A percentile compares a stretch with the other conserved stretches of the same genome.
phyloP scores from a whole-genome alignment of 2,888 invertebrate species.

The Epistrophe grossulariae region DNA sequence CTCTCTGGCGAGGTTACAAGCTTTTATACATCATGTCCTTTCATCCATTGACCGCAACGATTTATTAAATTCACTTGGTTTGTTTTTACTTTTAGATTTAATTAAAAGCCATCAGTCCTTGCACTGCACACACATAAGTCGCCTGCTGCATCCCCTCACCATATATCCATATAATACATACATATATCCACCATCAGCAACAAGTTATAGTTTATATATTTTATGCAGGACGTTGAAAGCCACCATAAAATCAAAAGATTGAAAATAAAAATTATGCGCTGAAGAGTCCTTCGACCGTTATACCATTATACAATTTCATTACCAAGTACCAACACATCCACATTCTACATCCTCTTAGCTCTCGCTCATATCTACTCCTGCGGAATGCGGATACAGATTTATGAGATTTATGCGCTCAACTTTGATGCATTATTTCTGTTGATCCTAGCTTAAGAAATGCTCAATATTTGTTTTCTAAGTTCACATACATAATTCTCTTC shows the following conservation, averaged over 20 bases:
- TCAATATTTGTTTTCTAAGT: conserved; percentile 49
- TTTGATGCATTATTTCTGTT: conserved; percentile 38
- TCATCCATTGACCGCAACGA: conserved; percentile 51
- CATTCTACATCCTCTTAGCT: neutral
- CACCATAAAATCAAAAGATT: conserved; percentile 48
- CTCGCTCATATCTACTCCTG: neutral
- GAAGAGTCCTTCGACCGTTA: conserved; percentile 10
- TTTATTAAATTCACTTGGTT: conserved; percentile 56
- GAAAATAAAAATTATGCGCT: conserved; percentile 34
- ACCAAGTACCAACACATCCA: neutral
- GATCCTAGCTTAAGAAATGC: conserved; percentile 33
- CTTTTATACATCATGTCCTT: conserved; percentile 37
- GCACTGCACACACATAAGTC: conserved; percentile 16
- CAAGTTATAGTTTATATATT: conserved; percentile 15
- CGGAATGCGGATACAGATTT: conserved; percentile 28
- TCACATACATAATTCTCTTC: conserved; percentile 21
- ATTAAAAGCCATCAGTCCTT: conserved; percentile 63
- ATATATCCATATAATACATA: neutral
- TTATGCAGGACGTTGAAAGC: conserved; percentile 29
- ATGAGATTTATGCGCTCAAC: conserved; percentile 44
- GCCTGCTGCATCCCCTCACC: neutral
- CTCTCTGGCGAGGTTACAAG: conserved; percentile 8
- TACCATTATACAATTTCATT: neutral
- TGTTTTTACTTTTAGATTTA: conserved; percentile 53
- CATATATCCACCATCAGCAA: conserved; percentile 9